Evolutionary conservation across 2,888 invertebrate genomes (phyloP).

Genomic region (Noctua pronuba): DNA sequence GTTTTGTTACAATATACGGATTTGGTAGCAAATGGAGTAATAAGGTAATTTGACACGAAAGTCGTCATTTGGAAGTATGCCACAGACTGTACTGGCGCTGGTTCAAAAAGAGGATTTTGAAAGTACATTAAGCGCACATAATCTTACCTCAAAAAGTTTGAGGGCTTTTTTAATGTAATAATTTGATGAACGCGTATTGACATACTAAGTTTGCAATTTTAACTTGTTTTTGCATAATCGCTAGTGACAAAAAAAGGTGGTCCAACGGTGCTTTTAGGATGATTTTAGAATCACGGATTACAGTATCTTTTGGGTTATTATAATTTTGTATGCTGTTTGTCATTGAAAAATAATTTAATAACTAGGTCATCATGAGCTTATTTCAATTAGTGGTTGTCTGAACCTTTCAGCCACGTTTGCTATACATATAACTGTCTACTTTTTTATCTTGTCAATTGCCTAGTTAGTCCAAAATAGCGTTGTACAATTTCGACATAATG

Average conservation of each 20-base stretch:
- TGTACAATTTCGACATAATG: neutral
- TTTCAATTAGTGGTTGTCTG: neutral
- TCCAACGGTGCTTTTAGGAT: neutral
- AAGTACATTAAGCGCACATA: neutral
- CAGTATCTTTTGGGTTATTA: neutral
- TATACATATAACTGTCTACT: neutral
- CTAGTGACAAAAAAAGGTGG: neutral
- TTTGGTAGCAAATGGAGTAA: slow-evolving; percentile 26
- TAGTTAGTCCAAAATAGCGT: neutral
- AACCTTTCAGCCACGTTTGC: neutral
- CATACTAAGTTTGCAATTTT: no score
- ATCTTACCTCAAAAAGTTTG: no score
- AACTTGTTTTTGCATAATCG: neutral
- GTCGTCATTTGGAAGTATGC: slow-evolving; percentile 15
- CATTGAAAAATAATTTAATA: neutral
- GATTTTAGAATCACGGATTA: neutral
- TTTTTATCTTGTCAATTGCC: neutral
- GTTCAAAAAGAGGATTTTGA: slow-evolving; percentile 10
- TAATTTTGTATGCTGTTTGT: neutral
- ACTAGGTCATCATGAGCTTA: neutral
- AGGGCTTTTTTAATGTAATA: no score
- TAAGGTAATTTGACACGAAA: neutral
- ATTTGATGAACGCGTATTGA: no score
- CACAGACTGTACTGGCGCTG: slow-evolving; percentile 1
- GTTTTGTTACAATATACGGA: slow-evolving; percentile 49